phyloP scores from a whole-genome alignment of 2,797 vertebrate species.

The Platalea minor region DNA sequence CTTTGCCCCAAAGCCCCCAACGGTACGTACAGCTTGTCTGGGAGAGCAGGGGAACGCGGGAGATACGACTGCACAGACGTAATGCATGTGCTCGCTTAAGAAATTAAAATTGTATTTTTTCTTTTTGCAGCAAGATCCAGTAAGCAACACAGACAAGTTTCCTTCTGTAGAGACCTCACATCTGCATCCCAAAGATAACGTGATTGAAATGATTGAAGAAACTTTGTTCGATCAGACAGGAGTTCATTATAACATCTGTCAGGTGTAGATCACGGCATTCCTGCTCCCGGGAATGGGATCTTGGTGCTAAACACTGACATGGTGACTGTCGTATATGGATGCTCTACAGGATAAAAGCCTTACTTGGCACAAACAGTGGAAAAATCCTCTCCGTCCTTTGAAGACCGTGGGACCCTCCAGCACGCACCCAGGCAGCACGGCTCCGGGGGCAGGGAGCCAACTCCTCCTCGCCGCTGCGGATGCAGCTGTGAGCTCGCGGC shows the following conservation, averaged over 20 bases:
- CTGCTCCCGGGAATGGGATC: neutral
- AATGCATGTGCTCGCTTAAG: rapidly evolving
- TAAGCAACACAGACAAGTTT: slow-evolving; percentile 65
- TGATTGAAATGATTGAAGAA: slow-evolving; percentile 73
- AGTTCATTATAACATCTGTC: slow-evolving; percentile 85
- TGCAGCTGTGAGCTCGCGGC: neutral
- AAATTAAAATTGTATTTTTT: neutral
- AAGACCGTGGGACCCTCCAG: neutral
- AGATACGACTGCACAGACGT: rapidly evolving
- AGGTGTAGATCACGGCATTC: slow-evolving; percentile 72
- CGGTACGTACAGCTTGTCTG: neutral
- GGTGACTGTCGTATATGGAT: rapidly evolving
- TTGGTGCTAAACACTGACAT: neutral
- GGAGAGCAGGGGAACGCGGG: rapidly evolving
- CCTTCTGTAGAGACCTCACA: slow-evolving; percentile 75
- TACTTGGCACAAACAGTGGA: neutral
- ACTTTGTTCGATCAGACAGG: slow-evolving; percentile 65
- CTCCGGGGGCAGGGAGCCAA: neutral
- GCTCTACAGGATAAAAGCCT: neutral
- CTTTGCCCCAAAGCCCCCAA: slow-evolving; percentile 72
- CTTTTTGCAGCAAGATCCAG: slow-evolving; percentile 52
- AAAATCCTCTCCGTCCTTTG: neutral
- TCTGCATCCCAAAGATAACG: slow-evolving; percentile 66
- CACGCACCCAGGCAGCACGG: too few relatives aligned
- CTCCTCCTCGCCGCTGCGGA: rapidly evolving